Base-by-base conservation (phyloP, 1,140 invertebrate genomes). In the Tetraneura akinire region DNA sequence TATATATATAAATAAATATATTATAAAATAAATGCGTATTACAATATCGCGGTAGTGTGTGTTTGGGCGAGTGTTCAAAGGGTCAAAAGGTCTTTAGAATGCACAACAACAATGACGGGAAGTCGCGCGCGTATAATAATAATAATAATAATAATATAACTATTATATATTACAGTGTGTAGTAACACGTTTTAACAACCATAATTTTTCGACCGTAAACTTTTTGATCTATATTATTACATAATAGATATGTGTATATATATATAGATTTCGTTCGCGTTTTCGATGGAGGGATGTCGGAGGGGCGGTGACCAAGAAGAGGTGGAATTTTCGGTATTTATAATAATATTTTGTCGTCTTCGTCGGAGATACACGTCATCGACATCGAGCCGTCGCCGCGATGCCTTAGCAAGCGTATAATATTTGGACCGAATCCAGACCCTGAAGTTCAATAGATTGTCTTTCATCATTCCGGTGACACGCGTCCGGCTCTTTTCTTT, bases 51-150 rank as follows among this genome's bases (percentile, higher is more conserved):
- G 1, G 47, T 49, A 14, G 10, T 14, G n/a, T 37, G 32, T 37
- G 62, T 37, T 13, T 29, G 2, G 29, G n/a, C 32, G 18, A 11
- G 3, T 32, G 55, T 60, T 45, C 51, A 60, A 62, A 78, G 74
- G 74, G 74, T 78, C 74, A 78, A 60, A 78, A 78, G 74, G 74
- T 78, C 74, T 21, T 62, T 23, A 32, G 37, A 62, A 71, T n/a
- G 23, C 23, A 29, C 23, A 51, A 78, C 53, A 78, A 78, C 74
- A 78, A 78, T 78, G 74, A 60, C 74, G 53, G 74, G 74, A 78
- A 78, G 74, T 78, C 53, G 29, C 18, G 57, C 3, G 26, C 10
- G 47, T 11, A 49, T 18, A 4, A 37, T 37, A 8, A n/a, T n/a
- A n/a, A n/a, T n/a, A n/a, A 37, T 37, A 37, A 37, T 37, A 37